A percentile compares a stretch with the other conserved stretches of the same genome.
Conservation (phyloP, 2,113 vertebrate species). For the Carassius gibelio region DNA sequence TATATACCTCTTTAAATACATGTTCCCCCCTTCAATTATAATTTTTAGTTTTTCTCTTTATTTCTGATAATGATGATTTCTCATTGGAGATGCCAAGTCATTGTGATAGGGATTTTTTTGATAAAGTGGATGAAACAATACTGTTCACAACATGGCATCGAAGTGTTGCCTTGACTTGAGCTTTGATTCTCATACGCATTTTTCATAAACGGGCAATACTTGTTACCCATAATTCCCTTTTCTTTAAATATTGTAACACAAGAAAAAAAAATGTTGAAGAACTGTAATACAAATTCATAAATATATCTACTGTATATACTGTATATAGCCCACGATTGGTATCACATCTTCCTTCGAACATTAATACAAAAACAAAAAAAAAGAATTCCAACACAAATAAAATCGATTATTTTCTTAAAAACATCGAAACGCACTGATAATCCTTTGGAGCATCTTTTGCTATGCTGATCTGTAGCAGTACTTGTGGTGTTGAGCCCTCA, state of each 20-base stretch:
- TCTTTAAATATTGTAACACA: constrained; percentile 67
- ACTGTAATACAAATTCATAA: constrained; percentile 78
- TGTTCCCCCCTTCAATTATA: background rate
- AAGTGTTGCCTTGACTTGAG: constrained; percentile 71
- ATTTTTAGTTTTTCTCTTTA: background rate
- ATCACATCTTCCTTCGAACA: constrained; percentile 65
- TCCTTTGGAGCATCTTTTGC: constrained; percentile 76
- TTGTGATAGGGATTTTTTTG: constrained; percentile 59
- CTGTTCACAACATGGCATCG: constrained; percentile 71
- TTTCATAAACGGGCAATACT: constrained; percentile 70
- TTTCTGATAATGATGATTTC: constrained; percentile 8
- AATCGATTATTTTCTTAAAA: constrained; percentile 67
- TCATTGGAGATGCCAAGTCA: constrained; percentile 76
- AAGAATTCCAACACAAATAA: constrained; percentile 67
- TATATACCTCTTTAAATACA: background rate
- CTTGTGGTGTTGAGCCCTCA: constrained; percentile 77
- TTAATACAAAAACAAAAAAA: constrained; percentile 70
- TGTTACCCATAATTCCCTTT: constrained; percentile 75
- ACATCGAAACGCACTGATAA: constrained; percentile 61
- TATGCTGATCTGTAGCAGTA: constrained; percentile 76
- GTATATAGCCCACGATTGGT: constrained; percentile 69
- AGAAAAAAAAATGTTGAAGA: constrained; percentile 57
- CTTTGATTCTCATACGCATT: constrained; percentile 78
- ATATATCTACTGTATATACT: constrained; percentile 65
- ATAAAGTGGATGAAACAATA: constrained; percentile 67